Percentiles rank a stretch among this genome's conserved stretches.
Evolutionary conservation across 2,888 invertebrate genomes (phyloP).

Genomic region (Meteorus colon): DNA sequence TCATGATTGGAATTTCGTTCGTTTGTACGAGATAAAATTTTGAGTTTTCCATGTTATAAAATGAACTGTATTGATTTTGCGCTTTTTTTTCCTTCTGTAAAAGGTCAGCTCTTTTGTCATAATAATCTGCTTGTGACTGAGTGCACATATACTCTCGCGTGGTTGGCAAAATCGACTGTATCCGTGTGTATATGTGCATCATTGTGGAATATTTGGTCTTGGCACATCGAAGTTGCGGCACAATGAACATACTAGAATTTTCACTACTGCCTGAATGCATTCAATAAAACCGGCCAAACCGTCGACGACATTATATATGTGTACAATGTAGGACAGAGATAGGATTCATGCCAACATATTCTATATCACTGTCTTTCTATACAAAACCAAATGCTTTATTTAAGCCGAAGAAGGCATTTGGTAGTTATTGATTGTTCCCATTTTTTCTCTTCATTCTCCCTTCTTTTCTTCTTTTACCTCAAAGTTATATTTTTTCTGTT

Average conservation of each 20-base stretch:
- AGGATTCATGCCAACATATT: constrained; percentile 41
- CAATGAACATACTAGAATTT: constrained; percentile 58
- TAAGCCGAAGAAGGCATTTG: constrained; percentile 39
- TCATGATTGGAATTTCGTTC: not conserved
- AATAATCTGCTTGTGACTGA: constrained; percentile 49
- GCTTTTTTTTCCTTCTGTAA: constrained; percentile 45
- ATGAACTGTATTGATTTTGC: constrained; percentile 18
- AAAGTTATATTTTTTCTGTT: constrained; percentile 99
- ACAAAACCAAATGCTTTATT: constrained; percentile 50
- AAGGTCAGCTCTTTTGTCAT: constrained; percentile 56
- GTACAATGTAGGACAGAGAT: constrained; percentile 59
- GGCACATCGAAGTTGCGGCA: constrained; percentile 52
- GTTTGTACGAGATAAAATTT: constrained; percentile 4
- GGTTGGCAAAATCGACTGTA: constrained; percentile 11
- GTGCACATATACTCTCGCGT: constrained; percentile 29
- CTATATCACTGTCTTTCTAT: constrained; percentile 44
- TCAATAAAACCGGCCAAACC: constrained; percentile 54
- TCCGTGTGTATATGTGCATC: constrained; percentile 32
- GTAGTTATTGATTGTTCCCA: constrained; percentile 59
- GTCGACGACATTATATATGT: constrained; percentile 52
- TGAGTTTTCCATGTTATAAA: constrained; percentile 3
- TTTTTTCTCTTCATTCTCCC: not conserved
- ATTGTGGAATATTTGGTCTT: constrained; percentile 57
- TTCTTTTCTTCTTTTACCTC: constrained; percentile 79
- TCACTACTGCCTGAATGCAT: constrained; percentile 57